Evolutionary conservation across 2,113 vertebrate genomes (phyloP).

Genomic region (Perca schrenkii): DNA sequence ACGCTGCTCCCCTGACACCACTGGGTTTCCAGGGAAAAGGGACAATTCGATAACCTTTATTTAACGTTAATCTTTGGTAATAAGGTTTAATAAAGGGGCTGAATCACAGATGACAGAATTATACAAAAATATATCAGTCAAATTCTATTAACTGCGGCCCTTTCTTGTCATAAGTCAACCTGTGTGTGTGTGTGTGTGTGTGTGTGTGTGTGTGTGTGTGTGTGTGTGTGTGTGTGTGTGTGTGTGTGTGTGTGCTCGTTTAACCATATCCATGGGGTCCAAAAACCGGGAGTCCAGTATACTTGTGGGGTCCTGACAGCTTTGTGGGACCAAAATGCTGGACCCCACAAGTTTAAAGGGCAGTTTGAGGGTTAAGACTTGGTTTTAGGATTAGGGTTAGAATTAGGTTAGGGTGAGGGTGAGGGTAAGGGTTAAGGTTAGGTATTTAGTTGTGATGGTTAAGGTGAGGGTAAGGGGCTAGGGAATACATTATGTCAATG

Average conservation of each 20-base stretch:
- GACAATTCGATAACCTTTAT: slow-evolving; percentile 66
- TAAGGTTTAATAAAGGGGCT: slow-evolving; percentile 55
- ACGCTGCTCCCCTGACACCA: slow-evolving; percentile 24
- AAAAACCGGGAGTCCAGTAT: too few species aligned
- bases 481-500: too few species aligned
- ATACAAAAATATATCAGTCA: slow-evolving; percentile 35
- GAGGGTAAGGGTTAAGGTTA: too few species aligned
- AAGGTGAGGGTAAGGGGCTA: too few species aligned
- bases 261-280: too few species aligned
- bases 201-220: slow-evolving; percentile 26
- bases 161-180: slow-evolving; percentile 25
- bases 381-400: too few species aligned
- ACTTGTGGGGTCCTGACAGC: too few species aligned
- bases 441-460: too few species aligned
- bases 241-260: slow-evolving; percentile 11
- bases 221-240: slow-evolving; percentile 19
- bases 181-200: slow-evolving; percentile 11
- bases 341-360: too few species aligned
- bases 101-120: slow-evolving; percentile 53
- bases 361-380: too few species aligned
- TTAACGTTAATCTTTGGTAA: slow-evolving; percentile 56
- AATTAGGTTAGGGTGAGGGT: too few species aligned
- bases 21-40: slow-evolving; percentile 48
- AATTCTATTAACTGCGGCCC: slow-evolving; percentile 34
- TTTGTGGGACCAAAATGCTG: too few species aligned